These are phyloP conservation scores for Drosophila subobscura DNA, from an alignment of 1,140 invertebrate genomes.

Conservation along the genomic window DNA sequence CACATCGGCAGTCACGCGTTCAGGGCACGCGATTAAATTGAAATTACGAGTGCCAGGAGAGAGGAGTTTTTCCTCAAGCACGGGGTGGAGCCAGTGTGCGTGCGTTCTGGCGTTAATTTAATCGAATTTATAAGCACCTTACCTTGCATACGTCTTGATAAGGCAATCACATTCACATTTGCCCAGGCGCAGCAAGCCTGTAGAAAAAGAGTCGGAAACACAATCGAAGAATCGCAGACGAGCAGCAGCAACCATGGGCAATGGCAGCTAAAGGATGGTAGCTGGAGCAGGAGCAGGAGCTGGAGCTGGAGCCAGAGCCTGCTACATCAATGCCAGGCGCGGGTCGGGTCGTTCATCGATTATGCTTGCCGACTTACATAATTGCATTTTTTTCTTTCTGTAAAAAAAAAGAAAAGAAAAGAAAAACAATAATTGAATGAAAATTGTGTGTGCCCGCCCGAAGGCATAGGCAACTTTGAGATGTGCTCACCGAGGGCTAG, in stretches of 20 bases:
- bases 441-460: too few species aligned
- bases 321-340: conserved; percentile 67
- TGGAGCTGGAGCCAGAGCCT: conserved; percentile 12
- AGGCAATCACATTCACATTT: conserved; percentile 54
- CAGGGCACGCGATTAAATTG: conserved; percentile 70
- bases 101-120: conserved; percentile 35
- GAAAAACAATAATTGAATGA: conserved; percentile 36
- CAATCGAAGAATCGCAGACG: conserved; percentile 19
- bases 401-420: conserved; percentile 20
- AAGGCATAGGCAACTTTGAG: too few species aligned
- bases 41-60: conserved; percentile 39
- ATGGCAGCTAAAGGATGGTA: background rate
- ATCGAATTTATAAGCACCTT: conserved; percentile 57
- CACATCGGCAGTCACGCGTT: conserved; percentile 70
- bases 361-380: conserved; percentile 68
- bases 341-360: conserved; percentile 49
- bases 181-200: conserved; percentile 35
- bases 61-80: conserved; percentile 11
- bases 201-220: conserved; percentile 24
- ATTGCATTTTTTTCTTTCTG: conserved; percentile 51
- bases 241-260: conserved; percentile 2
- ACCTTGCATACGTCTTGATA: conserved; percentile 36
- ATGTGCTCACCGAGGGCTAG: background rate
- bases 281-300: background rate
- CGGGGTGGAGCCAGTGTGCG: conserved; percentile 2